These are phyloP conservation scores for Himalopsyche kuldschensis DNA, from an alignment of 2,888 invertebrate genomes.

Conservation along the genomic window DNA sequence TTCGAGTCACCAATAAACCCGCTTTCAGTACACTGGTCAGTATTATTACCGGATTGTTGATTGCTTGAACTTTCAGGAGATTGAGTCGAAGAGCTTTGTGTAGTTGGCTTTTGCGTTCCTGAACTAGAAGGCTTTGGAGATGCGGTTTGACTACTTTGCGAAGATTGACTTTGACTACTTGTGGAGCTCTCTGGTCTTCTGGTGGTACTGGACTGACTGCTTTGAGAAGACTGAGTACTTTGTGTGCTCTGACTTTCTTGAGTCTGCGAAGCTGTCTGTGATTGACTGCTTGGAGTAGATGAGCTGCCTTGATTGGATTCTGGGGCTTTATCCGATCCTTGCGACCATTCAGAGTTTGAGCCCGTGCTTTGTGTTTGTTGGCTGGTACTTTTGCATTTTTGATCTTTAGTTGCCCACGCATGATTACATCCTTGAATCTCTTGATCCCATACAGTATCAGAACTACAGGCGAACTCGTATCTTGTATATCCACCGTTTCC, in stretches of 20 bases:
- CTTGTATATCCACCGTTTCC: conserved; percentile 52
- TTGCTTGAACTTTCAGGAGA: conserved; percentile 13
- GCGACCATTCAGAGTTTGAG: conserved; percentile 23
- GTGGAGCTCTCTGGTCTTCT: too few species aligned
- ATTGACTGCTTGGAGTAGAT: background rate
- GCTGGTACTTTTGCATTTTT: conserved; percentile 8
- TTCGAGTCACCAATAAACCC: conserved; percentile 71
- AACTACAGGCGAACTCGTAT: conserved; percentile 61
- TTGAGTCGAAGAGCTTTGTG: conserved; percentile 15
- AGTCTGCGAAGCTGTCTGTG: background rate
- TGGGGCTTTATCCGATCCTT: background rate
- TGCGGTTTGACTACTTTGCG: background rate
- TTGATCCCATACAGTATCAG: conserved; percentile 65
- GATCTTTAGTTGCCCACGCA: conserved; percentile 53
- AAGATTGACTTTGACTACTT: background rate
- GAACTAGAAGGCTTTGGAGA: background rate
- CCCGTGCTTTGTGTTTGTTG: conserved; percentile 43
- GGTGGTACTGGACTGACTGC: too few species aligned
- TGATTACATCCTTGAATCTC: conserved; percentile 62
- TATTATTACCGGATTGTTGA: conserved; percentile 42
- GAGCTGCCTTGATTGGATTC: background rate
- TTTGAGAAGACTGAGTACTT: background rate
- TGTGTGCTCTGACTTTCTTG: background rate
- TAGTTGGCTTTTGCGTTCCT: background rate
- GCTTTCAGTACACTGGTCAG: conserved; percentile 58